Base-by-base conservation (phyloP, 2,888 invertebrate genomes). In the Noctua pronuba region DNA sequence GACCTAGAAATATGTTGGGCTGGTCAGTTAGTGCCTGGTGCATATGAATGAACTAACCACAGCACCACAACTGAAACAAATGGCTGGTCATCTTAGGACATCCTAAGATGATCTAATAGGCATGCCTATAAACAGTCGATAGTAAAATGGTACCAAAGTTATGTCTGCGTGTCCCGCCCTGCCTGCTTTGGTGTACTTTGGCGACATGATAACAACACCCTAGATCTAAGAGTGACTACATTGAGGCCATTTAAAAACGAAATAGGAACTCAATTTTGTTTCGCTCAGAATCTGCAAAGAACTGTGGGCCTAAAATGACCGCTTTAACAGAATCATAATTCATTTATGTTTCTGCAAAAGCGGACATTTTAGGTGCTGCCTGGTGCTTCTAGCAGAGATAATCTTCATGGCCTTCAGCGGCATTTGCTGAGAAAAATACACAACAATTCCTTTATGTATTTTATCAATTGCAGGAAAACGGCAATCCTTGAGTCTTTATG, bases 391-490 rank as follows among this genome's bases (percentile, higher is more conserved):
- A 21, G 31, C 31, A 58, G 55, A 70, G 41, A 70, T 58, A 28
- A 41, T 24, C 16, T 66, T 11, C 24, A 28, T 24, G n/a, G 2
- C 69, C 24, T 68, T 18, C 10, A 41, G 0, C 41, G 41, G 28
- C 24, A 69, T 55, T 24, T 62, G 21, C 28, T 73, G 28, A 80
- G 49, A 73, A 78, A 64, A 80, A 73, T 35, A 64, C 13, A 80
- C 35, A 21, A 16, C 18, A 64, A 73, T 46, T 55, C 64, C 31
- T 52, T 78, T 78, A 49, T 52, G 21, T 69, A 31, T 38, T 46
- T 83, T 78, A 62, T 67, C 44, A 66, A 80, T 80, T 49, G 46
- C 71, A 82, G 86, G 79, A 82, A 85, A 75, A 75, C 75, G 31
- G 6, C 72, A 75, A 84, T 79, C 86, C 73, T 66, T 72, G 60